A percentile compares a stretch with the other conserved stretches of the same genome.
These are phyloP conservation scores for Melipona bicolor DNA, from an alignment of 2,888 invertebrate species.

Conservation along the genomic window DNA sequence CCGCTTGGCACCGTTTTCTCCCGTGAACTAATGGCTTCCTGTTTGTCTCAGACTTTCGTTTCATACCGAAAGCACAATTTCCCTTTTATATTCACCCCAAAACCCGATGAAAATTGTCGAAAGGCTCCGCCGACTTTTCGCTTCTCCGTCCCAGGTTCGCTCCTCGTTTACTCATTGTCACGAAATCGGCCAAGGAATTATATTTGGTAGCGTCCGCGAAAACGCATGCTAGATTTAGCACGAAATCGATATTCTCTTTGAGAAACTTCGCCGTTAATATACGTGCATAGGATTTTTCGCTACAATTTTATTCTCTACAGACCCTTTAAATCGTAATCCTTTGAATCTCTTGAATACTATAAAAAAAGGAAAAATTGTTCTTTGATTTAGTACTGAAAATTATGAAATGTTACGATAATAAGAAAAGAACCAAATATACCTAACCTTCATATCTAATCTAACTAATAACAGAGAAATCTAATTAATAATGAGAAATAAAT, in stretches of 20 bases:
- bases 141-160: neutral
- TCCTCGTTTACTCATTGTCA: constrained; percentile 22
- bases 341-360: too few species aligned
- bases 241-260: constrained; percentile 31
- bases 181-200: constrained; percentile 33
- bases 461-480: too few species aligned
- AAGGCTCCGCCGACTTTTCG: neutral
- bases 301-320: neutral
- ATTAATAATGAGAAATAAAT: too few species aligned
- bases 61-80: constrained; percentile 52
- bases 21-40: constrained; percentile 56
- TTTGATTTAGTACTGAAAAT: too few species aligned
- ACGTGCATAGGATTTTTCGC: neutral
- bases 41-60: constrained; percentile 40
- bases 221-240: constrained; percentile 32
- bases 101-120: constrained; percentile 49
- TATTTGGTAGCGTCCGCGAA: constrained; percentile 2
- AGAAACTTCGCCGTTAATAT: constrained; percentile 11
- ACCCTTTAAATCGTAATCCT: neutral
- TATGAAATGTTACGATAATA: too few species aligned
- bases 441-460: too few species aligned
- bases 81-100: constrained; percentile 40
- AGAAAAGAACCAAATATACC: too few species aligned
- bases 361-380: too few species aligned
- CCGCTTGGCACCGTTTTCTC: constrained; percentile 36